phyloP scores from a whole-genome alignment of 2,888 invertebrate genomes.

The Craniophora ligustri region DNA sequence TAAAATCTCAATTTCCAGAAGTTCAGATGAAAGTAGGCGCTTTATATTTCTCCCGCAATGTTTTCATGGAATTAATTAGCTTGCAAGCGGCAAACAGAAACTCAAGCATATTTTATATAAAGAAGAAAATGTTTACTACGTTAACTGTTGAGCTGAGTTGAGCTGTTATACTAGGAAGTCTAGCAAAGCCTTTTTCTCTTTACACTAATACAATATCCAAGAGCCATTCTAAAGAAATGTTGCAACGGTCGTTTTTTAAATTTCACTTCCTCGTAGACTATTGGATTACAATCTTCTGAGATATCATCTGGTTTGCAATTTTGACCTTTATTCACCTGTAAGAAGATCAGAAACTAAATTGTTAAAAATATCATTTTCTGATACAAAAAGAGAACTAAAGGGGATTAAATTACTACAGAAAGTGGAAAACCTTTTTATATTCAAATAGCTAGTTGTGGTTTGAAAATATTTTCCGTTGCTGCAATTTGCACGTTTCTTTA shows the following conservation, averaged over 20 bases:
- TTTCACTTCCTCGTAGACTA: slow-evolving; percentile 3
- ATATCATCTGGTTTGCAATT: slow-evolving; percentile 16
- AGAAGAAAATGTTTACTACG: slow-evolving; percentile 11
- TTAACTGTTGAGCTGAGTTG: slow-evolving; percentile 25
- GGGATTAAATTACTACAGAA: too few relatives aligned
- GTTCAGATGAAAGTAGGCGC: background rate
- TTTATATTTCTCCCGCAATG: background rate
- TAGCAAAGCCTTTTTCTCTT: slow-evolving; percentile 32
- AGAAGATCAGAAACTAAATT: background rate
- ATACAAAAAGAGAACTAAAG: too few relatives aligned
- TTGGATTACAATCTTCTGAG: slow-evolving; percentile 33
- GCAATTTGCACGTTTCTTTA: slow-evolving; percentile 19
- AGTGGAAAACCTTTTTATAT: background rate
- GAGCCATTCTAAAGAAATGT: slow-evolving; percentile 5
- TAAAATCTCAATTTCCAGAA: too few relatives aligned
- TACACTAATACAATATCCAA: slow-evolving; percentile 35
- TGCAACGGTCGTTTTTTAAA: slow-evolving; percentile 6
- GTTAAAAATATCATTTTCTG: too few relatives aligned
- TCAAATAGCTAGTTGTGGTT: slow-evolving; percentile 17
- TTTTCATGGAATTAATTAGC: slow-evolving; percentile 4
- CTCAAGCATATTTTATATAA: background rate
- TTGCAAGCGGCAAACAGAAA: slow-evolving; percentile 17
- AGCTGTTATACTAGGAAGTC: slow-evolving; percentile 25
- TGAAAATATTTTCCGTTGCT: slow-evolving; percentile 10
- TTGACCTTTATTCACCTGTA: background rate